These are phyloP conservation scores for Drosophila kanapiae DNA, from an alignment of 1,140 invertebrate genomes.

Conservation along the genomic window DNA sequence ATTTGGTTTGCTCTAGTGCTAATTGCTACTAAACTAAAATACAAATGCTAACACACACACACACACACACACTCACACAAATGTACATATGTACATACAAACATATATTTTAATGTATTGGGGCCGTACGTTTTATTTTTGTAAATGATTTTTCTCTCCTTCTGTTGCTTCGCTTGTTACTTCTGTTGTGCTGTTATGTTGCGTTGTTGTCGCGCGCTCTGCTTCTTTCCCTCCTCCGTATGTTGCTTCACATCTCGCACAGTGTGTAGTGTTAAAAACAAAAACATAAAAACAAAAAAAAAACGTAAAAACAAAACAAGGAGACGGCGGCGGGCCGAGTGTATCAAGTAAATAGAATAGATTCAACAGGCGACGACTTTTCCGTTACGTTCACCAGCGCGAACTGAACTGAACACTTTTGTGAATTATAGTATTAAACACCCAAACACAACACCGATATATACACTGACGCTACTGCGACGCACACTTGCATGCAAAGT, in stretches of 20 bases:
- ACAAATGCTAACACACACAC: constrained; percentile 37
- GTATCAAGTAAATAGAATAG: constrained; percentile 37
- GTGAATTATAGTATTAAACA: constrained; percentile 79
- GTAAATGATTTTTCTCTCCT: constrained; percentile 22
- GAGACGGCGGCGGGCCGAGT: constrained; percentile 6
- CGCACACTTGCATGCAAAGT: constrained; percentile 6
- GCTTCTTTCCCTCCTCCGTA: neutral
- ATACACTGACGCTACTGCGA: constrained; percentile 1
- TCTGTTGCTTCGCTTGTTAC: constrained; percentile 18
- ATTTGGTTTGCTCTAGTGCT: constrained; percentile 35
- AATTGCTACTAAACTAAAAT: constrained; percentile 50
- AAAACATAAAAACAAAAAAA: constrained; percentile 25
- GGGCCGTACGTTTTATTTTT: constrained; percentile 48
- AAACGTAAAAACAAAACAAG: constrained; percentile 33
- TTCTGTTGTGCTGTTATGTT: constrained; percentile 26
- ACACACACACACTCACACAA: neutral
- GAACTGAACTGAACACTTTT: constrained; percentile 78
- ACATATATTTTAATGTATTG: constrained; percentile 12
- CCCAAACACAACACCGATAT: constrained; percentile 24
- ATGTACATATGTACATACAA: neutral
- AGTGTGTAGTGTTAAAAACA: constrained; percentile 23
- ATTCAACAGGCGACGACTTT: constrained; percentile 66
- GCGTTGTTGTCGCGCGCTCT: neutral
- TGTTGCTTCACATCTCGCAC: constrained; percentile 19
- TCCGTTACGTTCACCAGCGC: constrained; percentile 80